These are phyloP conservation scores for Leucophenga montana DNA, from an alignment of 2,888 invertebrate genomes.

Conservation along the genomic window DNA sequence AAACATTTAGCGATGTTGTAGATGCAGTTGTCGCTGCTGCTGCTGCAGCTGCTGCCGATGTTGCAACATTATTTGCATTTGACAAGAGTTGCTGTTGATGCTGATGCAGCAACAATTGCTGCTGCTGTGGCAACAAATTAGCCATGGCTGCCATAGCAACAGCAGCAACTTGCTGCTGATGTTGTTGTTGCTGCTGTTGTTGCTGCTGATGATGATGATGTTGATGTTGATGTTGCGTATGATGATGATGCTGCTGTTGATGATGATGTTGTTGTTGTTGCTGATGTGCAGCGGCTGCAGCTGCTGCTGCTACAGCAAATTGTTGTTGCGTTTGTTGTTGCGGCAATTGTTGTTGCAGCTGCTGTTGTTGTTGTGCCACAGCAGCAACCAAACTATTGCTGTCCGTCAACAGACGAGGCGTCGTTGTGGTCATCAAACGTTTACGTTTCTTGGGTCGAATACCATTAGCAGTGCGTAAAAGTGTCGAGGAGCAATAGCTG, in stretches of 20 bases:
- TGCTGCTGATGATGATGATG: slow-evolving; percentile 56
- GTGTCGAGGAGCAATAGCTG: slow-evolving; percentile 73
- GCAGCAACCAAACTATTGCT: slow-evolving; percentile 66
- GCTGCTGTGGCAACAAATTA: slow-evolving; percentile 69
- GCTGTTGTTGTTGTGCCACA: slow-evolving; percentile 65
- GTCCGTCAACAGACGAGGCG: slow-evolving; percentile 59
- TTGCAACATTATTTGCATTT: slow-evolving; percentile 62
- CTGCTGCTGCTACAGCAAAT: slow-evolving; percentile 53
- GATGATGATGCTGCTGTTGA: slow-evolving; percentile 44
- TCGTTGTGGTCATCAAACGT: slow-evolving; percentile 70
- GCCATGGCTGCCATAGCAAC: slow-evolving; percentile 72
- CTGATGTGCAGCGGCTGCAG: slow-evolving; percentile 59
- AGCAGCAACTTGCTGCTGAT: slow-evolving; percentile 68
- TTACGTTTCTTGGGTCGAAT: slow-evolving; percentile 73
- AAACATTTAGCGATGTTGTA: slow-evolving; percentile 57
- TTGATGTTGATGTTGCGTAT: slow-evolving; percentile 44
- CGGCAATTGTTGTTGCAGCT: slow-evolving; percentile 52
- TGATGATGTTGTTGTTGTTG: slow-evolving; percentile 60
- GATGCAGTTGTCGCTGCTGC: slow-evolving; percentile 44
- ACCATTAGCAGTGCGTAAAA: slow-evolving; percentile 67
- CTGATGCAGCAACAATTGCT: slow-evolving; percentile 64
- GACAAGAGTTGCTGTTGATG: slow-evolving; percentile 69
- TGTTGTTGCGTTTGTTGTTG: slow-evolving; percentile 48
- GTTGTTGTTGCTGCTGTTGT: slow-evolving; percentile 63
- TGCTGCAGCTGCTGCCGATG: slow-evolving; percentile 55